phyloP scores from a whole-genome alignment of 2,113 vertebrate genomes.

The Suncus etruscus region DNA sequence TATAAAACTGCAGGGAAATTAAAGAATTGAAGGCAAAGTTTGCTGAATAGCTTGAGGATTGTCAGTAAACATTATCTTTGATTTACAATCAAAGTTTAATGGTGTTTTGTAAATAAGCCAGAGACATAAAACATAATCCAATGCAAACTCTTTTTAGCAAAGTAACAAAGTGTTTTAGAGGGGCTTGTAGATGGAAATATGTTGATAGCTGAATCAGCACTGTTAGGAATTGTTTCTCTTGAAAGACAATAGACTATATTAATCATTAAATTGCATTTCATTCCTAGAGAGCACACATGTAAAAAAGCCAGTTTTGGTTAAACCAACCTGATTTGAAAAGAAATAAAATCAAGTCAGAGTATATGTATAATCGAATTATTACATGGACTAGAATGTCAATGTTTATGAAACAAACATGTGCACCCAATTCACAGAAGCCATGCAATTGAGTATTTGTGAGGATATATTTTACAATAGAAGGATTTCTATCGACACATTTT shows the following conservation, averaged over 20 bases:
- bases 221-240: conserved; percentile 38
- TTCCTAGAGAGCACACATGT: neutral
- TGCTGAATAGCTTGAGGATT: neutral
- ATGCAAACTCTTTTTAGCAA: conserved; percentile 56
- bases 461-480: neutral
- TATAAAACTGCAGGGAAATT: conserved; percentile 2
- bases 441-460: neutral
- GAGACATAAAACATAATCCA: conserved; percentile 62
- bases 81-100: conserved; percentile 52
- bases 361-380: neutral
- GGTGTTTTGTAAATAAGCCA: conserved; percentile 37
- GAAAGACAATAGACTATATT: neutral
- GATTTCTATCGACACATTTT: neutral
- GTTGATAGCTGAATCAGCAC: conserved; percentile 43
- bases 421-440: neutral
- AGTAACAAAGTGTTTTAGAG: conserved; percentile 18
- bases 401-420: neutral
- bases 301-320: conserved; percentile 18
- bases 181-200: neutral
- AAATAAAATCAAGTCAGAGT: neutral
- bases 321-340: neutral
- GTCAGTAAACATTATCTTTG: conserved; percentile 37
- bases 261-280: conserved; percentile 8
- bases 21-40: conserved; percentile 2
- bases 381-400: neutral